These are phyloP conservation scores for Elephantulus edwardii DNA, from an alignment of 2,113 vertebrate genomes.

Conservation along the genomic window DNA sequence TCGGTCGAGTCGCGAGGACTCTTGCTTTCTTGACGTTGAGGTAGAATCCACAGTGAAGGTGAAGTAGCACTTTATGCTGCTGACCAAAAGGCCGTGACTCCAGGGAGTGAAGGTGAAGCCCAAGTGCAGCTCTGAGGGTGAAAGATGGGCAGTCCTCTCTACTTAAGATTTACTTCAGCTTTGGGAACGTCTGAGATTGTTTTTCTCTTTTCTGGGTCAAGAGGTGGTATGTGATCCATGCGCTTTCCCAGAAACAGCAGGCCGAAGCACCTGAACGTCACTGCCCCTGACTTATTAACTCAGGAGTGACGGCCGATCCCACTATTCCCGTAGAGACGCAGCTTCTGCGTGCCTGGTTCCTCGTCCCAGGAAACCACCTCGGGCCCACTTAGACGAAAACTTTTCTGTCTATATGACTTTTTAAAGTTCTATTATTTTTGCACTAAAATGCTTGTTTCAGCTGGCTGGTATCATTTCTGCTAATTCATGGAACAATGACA, in stretches of 20 bases:
- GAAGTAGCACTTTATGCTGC: too few relatives aligned
- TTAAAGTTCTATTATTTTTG: background rate
- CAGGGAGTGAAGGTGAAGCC: too few relatives aligned
- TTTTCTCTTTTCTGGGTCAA: background rate
- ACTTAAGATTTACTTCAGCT: too few relatives aligned
- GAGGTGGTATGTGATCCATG: background rate
- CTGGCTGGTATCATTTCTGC: conserved; percentile 36
- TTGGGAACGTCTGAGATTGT: too few relatives aligned
- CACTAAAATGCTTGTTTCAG: conserved; percentile 8
- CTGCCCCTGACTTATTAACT: background rate
- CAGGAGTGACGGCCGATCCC: background rate
- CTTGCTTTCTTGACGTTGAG: too few relatives aligned
- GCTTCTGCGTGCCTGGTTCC: background rate
- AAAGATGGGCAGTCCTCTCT: too few relatives aligned
- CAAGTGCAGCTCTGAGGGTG: too few relatives aligned
- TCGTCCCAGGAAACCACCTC: background rate
- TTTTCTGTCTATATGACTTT: conserved; percentile 16
- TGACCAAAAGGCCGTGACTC: too few relatives aligned
- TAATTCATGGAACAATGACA: conserved; percentile 20
- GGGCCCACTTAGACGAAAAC: conserved; percentile 9
- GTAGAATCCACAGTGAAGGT: too few relatives aligned
- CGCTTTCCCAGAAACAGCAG: background rate
- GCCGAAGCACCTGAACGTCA: background rate
- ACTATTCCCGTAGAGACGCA: background rate
- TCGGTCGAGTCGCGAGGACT: too few relatives aligned